phyloP scores from a whole-genome alignment of 2,888 invertebrate species.

The Cactoblastis cactorum region DNA sequence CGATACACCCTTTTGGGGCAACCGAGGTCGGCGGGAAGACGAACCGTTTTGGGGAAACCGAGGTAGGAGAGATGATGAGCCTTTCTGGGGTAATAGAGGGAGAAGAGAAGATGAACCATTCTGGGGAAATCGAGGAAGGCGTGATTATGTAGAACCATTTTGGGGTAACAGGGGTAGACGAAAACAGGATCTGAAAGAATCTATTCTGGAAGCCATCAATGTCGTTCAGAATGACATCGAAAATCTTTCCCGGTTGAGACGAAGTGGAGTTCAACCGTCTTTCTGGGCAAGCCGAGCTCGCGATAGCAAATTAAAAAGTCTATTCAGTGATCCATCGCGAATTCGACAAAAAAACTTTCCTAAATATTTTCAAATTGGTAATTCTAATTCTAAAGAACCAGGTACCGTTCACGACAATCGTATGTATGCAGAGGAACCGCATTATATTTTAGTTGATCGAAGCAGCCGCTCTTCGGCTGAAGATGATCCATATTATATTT shows the following conservation, averaged over 20 bases:
- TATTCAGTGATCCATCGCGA: conserved; percentile 38
- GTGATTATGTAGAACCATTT: conserved; percentile 23
- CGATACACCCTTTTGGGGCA: conserved; percentile 26
- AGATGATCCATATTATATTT: conserved; percentile 63
- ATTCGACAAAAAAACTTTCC: conserved; percentile 19
- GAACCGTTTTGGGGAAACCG: conserved; percentile 54
- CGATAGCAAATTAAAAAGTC: conserved; percentile 42
- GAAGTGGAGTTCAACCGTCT: conserved; percentile 29
- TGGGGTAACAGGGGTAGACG: conserved; percentile 38
- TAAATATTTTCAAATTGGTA: conserved; percentile 18
- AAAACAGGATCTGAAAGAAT: conserved; percentile 44
- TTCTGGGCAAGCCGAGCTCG: conserved; percentile 51
- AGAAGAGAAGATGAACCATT: conserved; percentile 46
- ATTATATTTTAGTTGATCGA: conserved; percentile 71
- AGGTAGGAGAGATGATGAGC: conserved; percentile 53
- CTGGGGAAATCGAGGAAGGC: conserved; percentile 41
- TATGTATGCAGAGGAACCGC: conserved; percentile 76
- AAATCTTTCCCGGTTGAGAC: conserved; percentile 41
- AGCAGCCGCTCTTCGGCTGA: conserved; percentile 62
- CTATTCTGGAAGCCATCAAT: conserved; percentile 43
- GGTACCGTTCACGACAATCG: conserved; percentile 55
- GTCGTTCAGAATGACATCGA: conserved; percentile 47
- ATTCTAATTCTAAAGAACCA: conserved; percentile 32
- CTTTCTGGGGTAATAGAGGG: conserved; percentile 75
- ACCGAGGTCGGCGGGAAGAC: conserved; percentile 24